Conservation (phyloP, 2,113 vertebrate genomes). For the Columbina picui region DNA sequence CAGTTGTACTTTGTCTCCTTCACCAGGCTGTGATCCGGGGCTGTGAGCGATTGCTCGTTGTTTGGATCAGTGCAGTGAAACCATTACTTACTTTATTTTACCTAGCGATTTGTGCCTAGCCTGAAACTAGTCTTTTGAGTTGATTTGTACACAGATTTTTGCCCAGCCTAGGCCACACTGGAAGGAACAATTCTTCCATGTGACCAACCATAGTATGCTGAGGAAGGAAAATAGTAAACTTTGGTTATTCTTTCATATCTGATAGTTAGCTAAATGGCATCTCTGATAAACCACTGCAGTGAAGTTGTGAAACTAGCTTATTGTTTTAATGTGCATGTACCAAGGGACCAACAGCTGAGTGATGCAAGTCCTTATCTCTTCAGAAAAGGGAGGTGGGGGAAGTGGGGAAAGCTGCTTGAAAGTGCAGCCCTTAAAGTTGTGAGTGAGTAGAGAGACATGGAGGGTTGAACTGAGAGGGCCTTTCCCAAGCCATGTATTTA, state of each 20-base stretch:
- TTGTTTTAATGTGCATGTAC: background rate
- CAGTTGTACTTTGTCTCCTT: background rate
- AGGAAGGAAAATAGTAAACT: background rate
- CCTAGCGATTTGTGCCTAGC: background rate
- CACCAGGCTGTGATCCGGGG: background rate
- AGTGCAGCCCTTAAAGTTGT: background rate
- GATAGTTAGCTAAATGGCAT: background rate
- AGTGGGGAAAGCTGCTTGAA: background rate
- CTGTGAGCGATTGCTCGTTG: background rate
- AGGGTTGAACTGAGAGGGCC: background rate
- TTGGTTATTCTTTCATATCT: background rate
- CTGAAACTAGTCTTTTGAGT: background rate
- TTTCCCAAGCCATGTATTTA: background rate
- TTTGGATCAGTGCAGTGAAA: background rate
- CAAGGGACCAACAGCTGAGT: background rate
- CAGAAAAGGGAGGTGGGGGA: background rate
- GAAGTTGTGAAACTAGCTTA: background rate
- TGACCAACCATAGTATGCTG: rapidly evolving
- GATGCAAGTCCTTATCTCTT: background rate
- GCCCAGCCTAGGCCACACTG: background rate
- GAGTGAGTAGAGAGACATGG: background rate
- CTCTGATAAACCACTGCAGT: background rate
- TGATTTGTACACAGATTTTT: background rate
- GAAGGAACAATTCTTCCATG: background rate
- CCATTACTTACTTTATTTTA: background rate